Evolutionary conservation across 2,113 vertebrate species (phyloP), one percentile per base, ranked within the genome.

Genomic region (Aspiorhynchus laticeps): DNA sequence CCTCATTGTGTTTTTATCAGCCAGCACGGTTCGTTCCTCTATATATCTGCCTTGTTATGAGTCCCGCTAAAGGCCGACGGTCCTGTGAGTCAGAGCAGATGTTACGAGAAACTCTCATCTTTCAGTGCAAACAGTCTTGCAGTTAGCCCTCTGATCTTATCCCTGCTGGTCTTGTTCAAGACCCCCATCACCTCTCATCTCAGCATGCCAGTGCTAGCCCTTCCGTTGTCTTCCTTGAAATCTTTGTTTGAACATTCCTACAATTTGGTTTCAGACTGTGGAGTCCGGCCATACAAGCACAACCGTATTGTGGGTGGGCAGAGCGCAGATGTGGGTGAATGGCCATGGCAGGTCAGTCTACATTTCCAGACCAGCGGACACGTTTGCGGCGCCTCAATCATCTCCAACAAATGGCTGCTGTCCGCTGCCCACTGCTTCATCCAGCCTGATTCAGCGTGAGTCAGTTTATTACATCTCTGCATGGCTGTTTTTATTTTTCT

Each of bases 341-440:
- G 95, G 95, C 95, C 95, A 5, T 96, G 95, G 95, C 95, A 96
- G 93, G 94, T 96, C 90, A 96, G 95, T 92, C 93, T 96, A 38
- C 95, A 96, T 91, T 95, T 93, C 74, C 0, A 0, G 76, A 93
- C 73, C 67, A 0, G 0, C 0, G 94, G 94, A 0, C 94, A 95
- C 2, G 87, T 87, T 5, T 96, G 95, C 8, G 95, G 95, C 0
- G 95, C 95, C 46, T 96, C 95, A 1, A 92, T 96, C 91, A 89
- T 96, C 85, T 95, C 93, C 14, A 41, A 91, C 0, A 91, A 14
- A n/a, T 96, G 95, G 95, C 90, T 96, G 14, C 93, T 96, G 24
- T 93, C 92, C 0, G 95, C 95, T 1, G 24, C 95, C 31, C 95
- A 96, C 91, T 96, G 95, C 89, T 96, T 96, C 87, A 65, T 88